These are phyloP conservation scores for Rhynchotus rufescens DNA, from an alignment of 2,797 vertebrate genomes.

Conservation along the genomic window DNA sequence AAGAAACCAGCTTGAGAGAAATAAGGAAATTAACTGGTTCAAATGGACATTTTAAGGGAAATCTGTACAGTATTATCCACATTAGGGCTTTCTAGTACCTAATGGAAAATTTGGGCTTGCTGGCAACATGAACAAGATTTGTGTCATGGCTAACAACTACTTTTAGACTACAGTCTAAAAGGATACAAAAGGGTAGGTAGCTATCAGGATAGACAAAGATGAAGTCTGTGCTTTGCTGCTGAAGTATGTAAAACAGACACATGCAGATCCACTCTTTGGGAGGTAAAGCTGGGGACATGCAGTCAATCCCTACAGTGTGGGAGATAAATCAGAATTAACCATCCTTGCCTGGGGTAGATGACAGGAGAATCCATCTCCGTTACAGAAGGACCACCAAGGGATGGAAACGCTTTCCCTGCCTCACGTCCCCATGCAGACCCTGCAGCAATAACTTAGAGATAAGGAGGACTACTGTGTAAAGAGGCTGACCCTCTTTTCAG, in stretches of 20 bases:
- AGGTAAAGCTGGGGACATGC: background rate
- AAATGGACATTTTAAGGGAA: background rate
- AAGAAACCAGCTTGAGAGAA: background rate
- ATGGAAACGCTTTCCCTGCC: fast-evolving
- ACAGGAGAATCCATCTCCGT: background rate
- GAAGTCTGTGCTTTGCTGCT: background rate
- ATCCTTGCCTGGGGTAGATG: background rate
- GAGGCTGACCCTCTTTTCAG: background rate
- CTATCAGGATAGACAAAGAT: background rate
- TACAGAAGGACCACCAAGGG: background rate
- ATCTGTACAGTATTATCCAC: background rate
- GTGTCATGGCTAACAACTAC: background rate
- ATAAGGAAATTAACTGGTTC: background rate
- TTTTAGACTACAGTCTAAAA: background rate
- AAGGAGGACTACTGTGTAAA: background rate
- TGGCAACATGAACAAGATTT: background rate
- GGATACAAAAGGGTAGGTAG: background rate
- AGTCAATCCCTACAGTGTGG: background rate
- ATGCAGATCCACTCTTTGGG: background rate
- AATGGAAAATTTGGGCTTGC: background rate
- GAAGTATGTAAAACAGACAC: background rate
- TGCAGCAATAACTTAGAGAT: background rate
- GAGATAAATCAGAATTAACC: slow-evolving; percentile 1
- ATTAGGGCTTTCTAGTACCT: background rate
- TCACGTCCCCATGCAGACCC: background rate